Evolutionary conservation across 2,888 invertebrate genomes (phyloP).

Genomic region (Branchipolynoe longqiensis): DNA sequence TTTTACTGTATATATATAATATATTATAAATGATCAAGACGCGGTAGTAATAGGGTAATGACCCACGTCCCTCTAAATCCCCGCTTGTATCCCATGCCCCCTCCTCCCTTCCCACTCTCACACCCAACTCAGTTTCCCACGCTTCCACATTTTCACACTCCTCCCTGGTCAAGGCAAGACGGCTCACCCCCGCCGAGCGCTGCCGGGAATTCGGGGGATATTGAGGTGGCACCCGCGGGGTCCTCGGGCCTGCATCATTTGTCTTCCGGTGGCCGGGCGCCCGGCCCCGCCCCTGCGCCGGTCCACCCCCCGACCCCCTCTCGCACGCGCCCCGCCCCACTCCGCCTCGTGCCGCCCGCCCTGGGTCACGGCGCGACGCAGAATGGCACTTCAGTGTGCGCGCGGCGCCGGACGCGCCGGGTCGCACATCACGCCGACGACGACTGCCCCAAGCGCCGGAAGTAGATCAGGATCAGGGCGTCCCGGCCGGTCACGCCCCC

Average conservation of each 20-base stretch:
- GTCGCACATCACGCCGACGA: slow-evolving; percentile 35
- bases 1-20: too few relatives aligned
- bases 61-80: too few relatives aligned
- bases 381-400: slow-evolving; percentile 47
- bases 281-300: background rate
- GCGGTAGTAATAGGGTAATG: too few relatives aligned
- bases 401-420: slow-evolving; percentile 12
- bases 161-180: background rate
- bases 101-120: too few relatives aligned
- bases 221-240: slow-evolving; percentile 13
- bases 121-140: background rate
- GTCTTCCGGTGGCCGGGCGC: slow-evolving; percentile 5
- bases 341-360: too few relatives aligned
- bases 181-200: slow-evolving; percentile 11
- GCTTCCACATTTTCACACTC: background rate
- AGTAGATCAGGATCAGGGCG: slow-evolving; percentile 23
- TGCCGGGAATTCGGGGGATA: slow-evolving; percentile 4
- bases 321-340: background rate
- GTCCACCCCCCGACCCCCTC: background rate
- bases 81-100: too few relatives aligned
- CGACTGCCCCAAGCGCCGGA: slow-evolving; percentile 4
- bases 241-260: slow-evolving; percentile 25
- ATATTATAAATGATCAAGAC: too few relatives aligned
- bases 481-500: slow-evolving; percentile 28
- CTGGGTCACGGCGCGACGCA: background rate